Conservation (phyloP, 2,113 vertebrate genomes). For the Ceuthmochares aereus region DNA sequence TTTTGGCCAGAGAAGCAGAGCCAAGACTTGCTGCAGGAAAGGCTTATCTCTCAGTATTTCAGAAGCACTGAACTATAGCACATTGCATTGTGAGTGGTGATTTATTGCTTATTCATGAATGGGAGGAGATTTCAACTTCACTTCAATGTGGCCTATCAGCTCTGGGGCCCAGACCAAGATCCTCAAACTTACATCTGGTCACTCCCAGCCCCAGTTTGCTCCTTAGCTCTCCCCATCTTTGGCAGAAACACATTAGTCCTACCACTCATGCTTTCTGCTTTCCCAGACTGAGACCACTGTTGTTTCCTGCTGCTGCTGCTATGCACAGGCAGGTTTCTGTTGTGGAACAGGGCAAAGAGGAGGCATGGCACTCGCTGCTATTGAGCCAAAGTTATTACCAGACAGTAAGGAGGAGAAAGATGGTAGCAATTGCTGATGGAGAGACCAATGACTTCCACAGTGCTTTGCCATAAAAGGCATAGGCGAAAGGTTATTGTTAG, state of each 20-base stretch:
- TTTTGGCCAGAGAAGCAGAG: background rate
- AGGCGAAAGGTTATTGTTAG: background rate
- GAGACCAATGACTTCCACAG: background rate
- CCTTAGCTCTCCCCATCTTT: background rate
- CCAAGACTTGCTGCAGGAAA: background rate
- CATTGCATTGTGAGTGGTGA: background rate
- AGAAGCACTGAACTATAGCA: fast-evolving
- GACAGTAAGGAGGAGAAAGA: background rate
- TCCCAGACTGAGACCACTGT: background rate
- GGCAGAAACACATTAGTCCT: background rate
- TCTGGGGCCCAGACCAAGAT: background rate
- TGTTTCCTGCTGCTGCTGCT: background rate
- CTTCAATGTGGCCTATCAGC: background rate
- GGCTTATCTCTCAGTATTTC: background rate
- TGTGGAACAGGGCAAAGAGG: background rate
- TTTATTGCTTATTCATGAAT: background rate
- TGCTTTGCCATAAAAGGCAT: background rate
- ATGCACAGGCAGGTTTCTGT: background rate
- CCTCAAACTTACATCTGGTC: fast-evolving
- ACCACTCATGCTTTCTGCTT: background rate
- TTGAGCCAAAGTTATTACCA: background rate
- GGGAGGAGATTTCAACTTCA: background rate
- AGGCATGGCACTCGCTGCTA: background rate
- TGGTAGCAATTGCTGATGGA: background rate
- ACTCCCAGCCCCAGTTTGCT: background rate